Evolutionary conservation across 2,888 invertebrate genomes (phyloP), one percentile per base, ranked within the genome.

Genomic region (Eumacrocentrus americanus): DNA sequence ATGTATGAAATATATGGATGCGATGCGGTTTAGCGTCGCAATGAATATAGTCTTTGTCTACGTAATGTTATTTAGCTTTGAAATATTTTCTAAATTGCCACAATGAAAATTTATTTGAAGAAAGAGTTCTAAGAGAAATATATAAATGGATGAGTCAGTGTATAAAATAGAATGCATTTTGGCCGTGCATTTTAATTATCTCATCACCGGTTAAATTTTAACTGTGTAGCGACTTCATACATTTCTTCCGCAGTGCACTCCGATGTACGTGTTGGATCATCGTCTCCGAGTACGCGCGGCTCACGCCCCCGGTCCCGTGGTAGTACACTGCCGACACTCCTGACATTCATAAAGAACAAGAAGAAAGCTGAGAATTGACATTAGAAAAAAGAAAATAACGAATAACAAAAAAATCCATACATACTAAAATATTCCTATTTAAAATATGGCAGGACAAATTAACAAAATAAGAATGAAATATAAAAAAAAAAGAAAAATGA

Each of bases 221-320:
- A 72, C 73, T 71, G 70, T 72, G n/a, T n/a, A n/a, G n/a, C 73
- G 73, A 71, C 72, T 75, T 75, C 76, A 76, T 77, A 79, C 76
- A 75, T 77, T 78, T 76, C 74, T 77, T 77, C 70, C 75, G 74
- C 62, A 77, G 74, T 66, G 73, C 70, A 74, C 74, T 72, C 73
- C 74, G 72, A 70, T 76, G 77, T 63, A 73, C 70, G 65, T 75
- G 76, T 70, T 77, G 74, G 64, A 76, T 77, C 70, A 74, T 70
- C 64, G 73, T 61, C 73, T 77, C 76, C 69, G 77, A 73, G 72
- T 75, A 78, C 67, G 70, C 71, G 70, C 73, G 75, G 71, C 71
- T 71, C 67, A 76, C 76, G 69, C 70, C 74, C 73, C 76, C 76
- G 67, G 67, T 76, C 70, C 76, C 76, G 68, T 75, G 73, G 75